phyloP scores from a whole-genome alignment of 2,113 vertebrate species.

The Salvator merianae region DNA sequence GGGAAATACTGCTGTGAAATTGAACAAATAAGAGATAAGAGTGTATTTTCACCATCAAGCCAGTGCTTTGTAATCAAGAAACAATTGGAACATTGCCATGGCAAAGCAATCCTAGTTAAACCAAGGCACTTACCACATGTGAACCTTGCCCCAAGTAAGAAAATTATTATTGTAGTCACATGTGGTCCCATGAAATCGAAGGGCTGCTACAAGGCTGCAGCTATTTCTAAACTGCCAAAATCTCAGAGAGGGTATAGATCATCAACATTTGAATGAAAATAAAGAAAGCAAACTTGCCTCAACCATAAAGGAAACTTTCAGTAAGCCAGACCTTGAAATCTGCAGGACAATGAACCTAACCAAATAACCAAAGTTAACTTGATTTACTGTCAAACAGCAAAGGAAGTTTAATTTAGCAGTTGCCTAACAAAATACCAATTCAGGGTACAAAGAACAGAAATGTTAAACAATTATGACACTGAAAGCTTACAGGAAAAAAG shows the following conservation, averaged over 20 bases:
- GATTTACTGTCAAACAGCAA: background rate
- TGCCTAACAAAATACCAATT: background rate
- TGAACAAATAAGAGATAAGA: conserved; percentile 9
- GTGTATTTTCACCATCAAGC: background rate
- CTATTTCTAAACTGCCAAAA: background rate
- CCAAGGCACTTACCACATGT: background rate
- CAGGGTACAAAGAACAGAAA: background rate
- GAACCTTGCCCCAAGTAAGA: background rate
- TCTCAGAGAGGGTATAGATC: no score
- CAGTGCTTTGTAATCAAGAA: background rate
- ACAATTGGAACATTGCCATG: background rate
- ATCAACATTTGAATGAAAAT: no score
- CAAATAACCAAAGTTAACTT: background rate
- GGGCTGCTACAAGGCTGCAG: background rate
- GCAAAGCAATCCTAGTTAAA: conserved; percentile 1
- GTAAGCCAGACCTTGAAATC: background rate
- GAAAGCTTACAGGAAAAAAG: no score
- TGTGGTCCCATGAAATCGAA: background rate
- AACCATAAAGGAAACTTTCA: background rate
- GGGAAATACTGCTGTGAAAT: conserved; percentile 10
- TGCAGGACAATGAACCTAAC: background rate
- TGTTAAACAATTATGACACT: background rate
- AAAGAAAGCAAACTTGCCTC: no score
- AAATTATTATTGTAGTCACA: background rate
- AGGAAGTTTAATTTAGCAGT: background rate